phyloP scores from a whole-genome alignment of 2,888 invertebrate genomes.

The Hoplodrina ambigua region DNA sequence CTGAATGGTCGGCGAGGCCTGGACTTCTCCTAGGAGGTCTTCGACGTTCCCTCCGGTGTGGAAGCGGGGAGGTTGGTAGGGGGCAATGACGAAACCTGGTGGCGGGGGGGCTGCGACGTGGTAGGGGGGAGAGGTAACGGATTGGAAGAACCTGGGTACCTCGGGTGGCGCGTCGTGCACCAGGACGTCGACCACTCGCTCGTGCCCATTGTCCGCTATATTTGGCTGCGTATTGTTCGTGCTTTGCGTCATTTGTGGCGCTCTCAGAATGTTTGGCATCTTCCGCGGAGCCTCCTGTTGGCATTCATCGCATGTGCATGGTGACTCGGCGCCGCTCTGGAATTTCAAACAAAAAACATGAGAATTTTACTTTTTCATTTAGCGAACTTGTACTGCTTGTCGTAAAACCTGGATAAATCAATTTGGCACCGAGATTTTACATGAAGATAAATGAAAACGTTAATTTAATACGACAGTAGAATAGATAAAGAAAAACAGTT shows the following conservation, averaged over 20 bases:
- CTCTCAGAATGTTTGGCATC: slow-evolving; percentile 68
- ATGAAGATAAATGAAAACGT: slow-evolving; percentile 13
- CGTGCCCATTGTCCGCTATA: slow-evolving; percentile 77
- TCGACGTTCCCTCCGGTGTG: slow-evolving; percentile 92
- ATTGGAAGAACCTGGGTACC: slow-evolving; percentile 84
- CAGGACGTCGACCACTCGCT: slow-evolving; percentile 85
- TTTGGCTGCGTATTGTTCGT: slow-evolving; percentile 74
- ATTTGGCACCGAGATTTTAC: slow-evolving; percentile 1
- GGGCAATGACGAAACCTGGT: slow-evolving; percentile 84
- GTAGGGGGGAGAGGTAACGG: slow-evolving; percentile 83
- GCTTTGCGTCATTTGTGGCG: slow-evolving; percentile 68
- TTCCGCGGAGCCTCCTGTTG: slow-evolving; percentile 73
- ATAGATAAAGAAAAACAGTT: slow-evolving; percentile 11
- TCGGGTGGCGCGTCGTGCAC: slow-evolving; percentile 86
- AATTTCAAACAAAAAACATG: slow-evolving; percentile 63
- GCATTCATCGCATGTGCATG: slow-evolving; percentile 87
- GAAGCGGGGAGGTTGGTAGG: slow-evolving; percentile 84
- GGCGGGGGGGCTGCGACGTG: slow-evolving; percentile 80
- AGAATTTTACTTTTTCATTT: background rate
- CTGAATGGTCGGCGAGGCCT: slow-evolving; percentile 86
- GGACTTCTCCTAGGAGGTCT: slow-evolving; percentile 92
- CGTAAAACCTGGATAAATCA: slow-evolving; percentile 1
- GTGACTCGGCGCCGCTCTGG: slow-evolving; percentile 86
- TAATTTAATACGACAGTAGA: background rate
- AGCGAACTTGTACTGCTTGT: background rate